Evolutionary conservation across 2,797 vertebrate species (phyloP).

Genomic region (Thamnophis elegans): DNA sequence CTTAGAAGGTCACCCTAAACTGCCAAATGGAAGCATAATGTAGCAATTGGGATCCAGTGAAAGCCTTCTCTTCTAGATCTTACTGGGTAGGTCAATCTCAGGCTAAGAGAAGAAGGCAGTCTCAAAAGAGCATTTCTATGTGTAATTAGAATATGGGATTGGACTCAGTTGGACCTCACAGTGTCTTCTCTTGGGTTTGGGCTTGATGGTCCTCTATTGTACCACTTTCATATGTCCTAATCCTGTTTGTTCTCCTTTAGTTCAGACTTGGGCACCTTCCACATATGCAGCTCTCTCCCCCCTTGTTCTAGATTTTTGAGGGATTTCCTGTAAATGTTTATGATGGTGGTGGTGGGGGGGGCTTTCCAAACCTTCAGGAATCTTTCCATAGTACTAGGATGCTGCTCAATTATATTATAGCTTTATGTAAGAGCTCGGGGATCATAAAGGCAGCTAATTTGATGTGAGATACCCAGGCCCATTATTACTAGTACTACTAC

Average conservation of each 20-base stretch:
- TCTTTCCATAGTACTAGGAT: neutral
- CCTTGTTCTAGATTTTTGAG: neutral
- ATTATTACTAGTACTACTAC: neutral
- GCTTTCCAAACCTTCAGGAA: neutral
- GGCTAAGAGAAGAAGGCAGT: neutral
- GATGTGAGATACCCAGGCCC: neutral
- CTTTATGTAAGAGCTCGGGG: neutral
- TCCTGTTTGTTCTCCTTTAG: neutral
- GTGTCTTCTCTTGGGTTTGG: neutral
- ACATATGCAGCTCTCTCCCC: neutral
- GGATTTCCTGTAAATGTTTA: neutral
- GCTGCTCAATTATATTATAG: neutral
- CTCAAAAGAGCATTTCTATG: neutral
- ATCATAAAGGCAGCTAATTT: neutral
- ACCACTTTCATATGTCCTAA: neutral
- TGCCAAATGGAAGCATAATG: neutral
- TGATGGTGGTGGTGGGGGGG: neutral
- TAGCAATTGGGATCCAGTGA: neutral
- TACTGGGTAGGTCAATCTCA: neutral
- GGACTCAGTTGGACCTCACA: neutral
- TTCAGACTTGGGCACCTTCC: neutral
- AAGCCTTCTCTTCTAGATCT: neutral
- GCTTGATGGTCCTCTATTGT: neutral
- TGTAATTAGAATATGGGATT: neutral
- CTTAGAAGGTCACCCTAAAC: neutral